A percentile compares a stretch with the other conserved stretches of the same genome.
phyloP scores from a whole-genome alignment of 1,140 invertebrate genomes.

The Bombus huntii region DNA sequence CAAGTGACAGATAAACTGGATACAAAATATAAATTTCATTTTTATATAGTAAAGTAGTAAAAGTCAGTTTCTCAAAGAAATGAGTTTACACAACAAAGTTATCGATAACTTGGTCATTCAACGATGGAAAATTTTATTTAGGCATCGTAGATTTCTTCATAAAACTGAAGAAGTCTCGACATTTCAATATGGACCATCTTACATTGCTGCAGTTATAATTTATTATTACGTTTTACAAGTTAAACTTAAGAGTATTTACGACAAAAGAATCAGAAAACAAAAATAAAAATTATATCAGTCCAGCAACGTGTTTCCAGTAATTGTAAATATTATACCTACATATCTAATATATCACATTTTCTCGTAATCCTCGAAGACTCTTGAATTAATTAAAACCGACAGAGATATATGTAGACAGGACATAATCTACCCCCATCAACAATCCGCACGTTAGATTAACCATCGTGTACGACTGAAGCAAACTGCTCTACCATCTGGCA shows the following conservation, averaged over 20 bases:
- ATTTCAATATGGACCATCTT: too few relatives aligned
- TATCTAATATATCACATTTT: not conserved
- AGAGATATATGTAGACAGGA: not conserved
- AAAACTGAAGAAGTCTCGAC: too few relatives aligned
- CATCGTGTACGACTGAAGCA: not conserved
- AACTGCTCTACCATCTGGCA: slow-evolving; percentile 4
- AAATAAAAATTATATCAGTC: not conserved
- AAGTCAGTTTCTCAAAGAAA: too few relatives aligned
- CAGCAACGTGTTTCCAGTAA: not conserved
- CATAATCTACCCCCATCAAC: not conserved
- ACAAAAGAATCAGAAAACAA: not conserved
- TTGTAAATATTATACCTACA: not conserved
- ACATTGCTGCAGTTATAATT: not conserved
- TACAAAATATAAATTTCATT: not conserved
- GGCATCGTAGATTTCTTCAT: too few relatives aligned
- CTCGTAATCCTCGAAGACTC: not conserved
- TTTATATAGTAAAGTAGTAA: too few relatives aligned
- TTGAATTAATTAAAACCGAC: slow-evolving; percentile 1
- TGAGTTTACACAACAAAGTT: too few relatives aligned
- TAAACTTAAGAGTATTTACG: not conserved
- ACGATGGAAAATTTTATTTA: too few relatives aligned
- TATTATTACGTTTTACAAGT: not conserved
- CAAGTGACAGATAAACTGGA: not conserved
- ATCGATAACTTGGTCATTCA: too few relatives aligned
- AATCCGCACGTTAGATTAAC: not conserved